Evolutionary conservation across 2,888 invertebrate species (phyloP).

Genomic region (Campaea margaritaria): DNA sequence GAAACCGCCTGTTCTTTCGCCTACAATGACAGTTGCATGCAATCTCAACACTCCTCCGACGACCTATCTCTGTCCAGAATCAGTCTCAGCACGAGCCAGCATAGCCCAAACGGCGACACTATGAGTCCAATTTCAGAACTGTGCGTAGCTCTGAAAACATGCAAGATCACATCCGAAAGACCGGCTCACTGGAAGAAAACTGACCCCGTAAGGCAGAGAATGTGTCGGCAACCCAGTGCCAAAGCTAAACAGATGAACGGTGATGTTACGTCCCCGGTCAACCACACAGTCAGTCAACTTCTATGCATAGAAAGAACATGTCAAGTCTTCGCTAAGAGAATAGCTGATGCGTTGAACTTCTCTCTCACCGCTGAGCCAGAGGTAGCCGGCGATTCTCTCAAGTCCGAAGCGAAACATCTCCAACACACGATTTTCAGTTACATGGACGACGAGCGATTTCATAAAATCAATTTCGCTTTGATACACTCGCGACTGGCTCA

Average conservation of each 20-base stretch:
- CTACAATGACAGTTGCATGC: slow-evolving; percentile 68
- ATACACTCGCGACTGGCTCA: slow-evolving; percentile 88
- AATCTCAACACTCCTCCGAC: slow-evolving; percentile 58
- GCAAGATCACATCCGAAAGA: slow-evolving; percentile 76
- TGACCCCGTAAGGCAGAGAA: slow-evolving; percentile 65
- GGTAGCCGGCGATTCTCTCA: slow-evolving; percentile 84
- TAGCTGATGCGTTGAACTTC: slow-evolving; percentile 86
- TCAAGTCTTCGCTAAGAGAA: slow-evolving; percentile 88
- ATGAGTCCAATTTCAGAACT: slow-evolving; percentile 86
- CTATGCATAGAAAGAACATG: slow-evolving; percentile 78
- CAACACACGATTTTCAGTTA: slow-evolving; percentile 88
- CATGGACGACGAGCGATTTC: slow-evolving; percentile 88
- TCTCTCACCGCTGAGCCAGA: slow-evolving; percentile 84
- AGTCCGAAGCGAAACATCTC: slow-evolving; percentile 88
- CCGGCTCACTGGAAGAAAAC: slow-evolving; percentile 67
- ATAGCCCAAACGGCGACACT: slow-evolving; percentile 51
- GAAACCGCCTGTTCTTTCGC: slow-evolving; percentile 72
- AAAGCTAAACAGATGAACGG: slow-evolving; percentile 59
- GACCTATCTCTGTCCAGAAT: slow-evolving; percentile 69
- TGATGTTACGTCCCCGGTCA: slow-evolving; percentile 55
- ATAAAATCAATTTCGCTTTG: slow-evolving; percentile 86
- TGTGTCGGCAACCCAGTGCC: slow-evolving; percentile 65
- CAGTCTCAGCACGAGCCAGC: slow-evolving; percentile 56
- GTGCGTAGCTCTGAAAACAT: slow-evolving; percentile 85
- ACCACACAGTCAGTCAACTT: slow-evolving; percentile 73